Evolutionary conservation across 2,888 invertebrate genomes (phyloP).

Genomic region (Acrobasis repandana): DNA sequence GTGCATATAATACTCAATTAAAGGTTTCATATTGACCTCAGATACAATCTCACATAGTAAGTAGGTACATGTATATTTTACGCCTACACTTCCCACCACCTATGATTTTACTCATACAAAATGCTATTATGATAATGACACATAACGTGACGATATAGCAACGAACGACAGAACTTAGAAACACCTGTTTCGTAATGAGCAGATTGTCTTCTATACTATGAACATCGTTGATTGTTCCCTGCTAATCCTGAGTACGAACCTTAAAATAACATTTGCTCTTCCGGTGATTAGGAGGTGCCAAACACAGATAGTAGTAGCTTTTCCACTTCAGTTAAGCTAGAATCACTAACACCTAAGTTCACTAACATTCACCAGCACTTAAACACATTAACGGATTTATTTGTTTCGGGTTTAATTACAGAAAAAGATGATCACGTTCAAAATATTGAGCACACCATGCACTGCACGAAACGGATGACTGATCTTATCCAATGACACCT

Average conservation of each 20-base stretch:
- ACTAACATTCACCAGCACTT: slow-evolving; percentile 31
- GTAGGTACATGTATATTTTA: slow-evolving; percentile 31
- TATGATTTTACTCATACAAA: slow-evolving; percentile 46
- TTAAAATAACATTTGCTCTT: slow-evolving; percentile 79
- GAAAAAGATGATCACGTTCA: slow-evolving; percentile 48
- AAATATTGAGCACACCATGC: slow-evolving; percentile 54
- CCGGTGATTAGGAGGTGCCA: slow-evolving; percentile 65
- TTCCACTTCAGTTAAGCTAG: slow-evolving; percentile 40
- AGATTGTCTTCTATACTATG: slow-evolving; percentile 29
- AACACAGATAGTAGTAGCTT: slow-evolving; percentile 52
- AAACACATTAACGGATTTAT: slow-evolving; percentile 36
- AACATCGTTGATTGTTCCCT: slow-evolving; percentile 32
- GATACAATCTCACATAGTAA: neutral
- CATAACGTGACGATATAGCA: slow-evolving; percentile 32
- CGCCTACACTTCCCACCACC: slow-evolving; percentile 46
- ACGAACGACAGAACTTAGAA: slow-evolving; percentile 35
- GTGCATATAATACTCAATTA: too few species aligned
- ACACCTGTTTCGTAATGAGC: slow-evolving; percentile 46
- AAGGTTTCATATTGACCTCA: too few species aligned
- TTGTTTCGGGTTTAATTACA: slow-evolving; percentile 40
- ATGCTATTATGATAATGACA: slow-evolving; percentile 39
- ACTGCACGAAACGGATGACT: slow-evolving; percentile 67
- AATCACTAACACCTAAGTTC: too few species aligned
- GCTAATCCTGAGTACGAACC: slow-evolving; percentile 55
- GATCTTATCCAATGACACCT: slow-evolving; percentile 64